These are phyloP conservation scores for Dasysyrphus albostriatus DNA, from an alignment of 2,888 invertebrate genomes.

Conservation along the genomic window DNA sequence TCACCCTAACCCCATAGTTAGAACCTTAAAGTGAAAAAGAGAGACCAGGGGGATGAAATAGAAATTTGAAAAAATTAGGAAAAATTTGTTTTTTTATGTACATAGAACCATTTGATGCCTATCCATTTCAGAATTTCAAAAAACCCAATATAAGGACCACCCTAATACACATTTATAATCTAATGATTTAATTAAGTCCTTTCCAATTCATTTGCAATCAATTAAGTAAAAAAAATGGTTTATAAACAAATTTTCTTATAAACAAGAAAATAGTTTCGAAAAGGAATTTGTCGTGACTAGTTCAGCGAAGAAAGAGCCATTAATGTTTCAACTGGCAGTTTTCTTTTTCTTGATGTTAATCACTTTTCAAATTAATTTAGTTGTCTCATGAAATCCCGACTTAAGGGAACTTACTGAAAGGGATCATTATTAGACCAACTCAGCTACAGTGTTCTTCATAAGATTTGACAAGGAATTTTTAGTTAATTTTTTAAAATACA, in stretches of 20 bases:
- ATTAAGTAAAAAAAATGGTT: neutral
- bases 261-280: neutral
- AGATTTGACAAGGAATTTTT: neutral
- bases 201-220: no score
- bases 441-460: constrained; percentile 22
- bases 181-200: no score
- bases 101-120: no score
- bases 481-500: constrained; percentile 11
- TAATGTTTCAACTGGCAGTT: neutral
- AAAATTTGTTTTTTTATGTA: no score
- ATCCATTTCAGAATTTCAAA: no score
- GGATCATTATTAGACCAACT: constrained; percentile 22
- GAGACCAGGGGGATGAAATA: no score
- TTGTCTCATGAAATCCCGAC: neutral
- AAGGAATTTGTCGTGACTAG: neutral
- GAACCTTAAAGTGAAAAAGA: no score
- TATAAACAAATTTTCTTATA: neutral
- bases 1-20: no score
- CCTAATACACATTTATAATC: no score
- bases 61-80: no score
- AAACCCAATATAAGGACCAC: no score
- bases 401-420: constrained; percentile 22
- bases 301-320: neutral
- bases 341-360: neutral
- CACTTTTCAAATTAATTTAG: neutral